phyloP scores from a whole-genome alignment of 1,140 invertebrate species.

The Brachionus paranguensis region DNA sequence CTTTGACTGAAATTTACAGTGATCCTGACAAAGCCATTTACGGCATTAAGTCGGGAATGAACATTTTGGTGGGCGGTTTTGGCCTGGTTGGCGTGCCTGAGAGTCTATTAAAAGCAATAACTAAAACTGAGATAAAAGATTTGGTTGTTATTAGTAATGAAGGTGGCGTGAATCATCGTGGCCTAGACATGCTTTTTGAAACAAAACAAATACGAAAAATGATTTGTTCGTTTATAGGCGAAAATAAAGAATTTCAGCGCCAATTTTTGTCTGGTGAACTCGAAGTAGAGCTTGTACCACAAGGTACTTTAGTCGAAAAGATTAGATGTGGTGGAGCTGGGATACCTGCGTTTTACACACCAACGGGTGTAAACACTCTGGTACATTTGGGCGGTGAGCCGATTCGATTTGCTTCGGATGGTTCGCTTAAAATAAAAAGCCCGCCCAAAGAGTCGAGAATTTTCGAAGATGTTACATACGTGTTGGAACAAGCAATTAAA shows the following conservation, averaged over 20 bases:
- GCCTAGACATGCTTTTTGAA: slow-evolving; percentile 79
- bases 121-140: slow-evolving; percentile 68
- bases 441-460: slow-evolving; percentile 55
- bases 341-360: slow-evolving; percentile 96
- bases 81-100: slow-evolving; percentile 98
- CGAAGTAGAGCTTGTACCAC: slow-evolving; percentile 88
- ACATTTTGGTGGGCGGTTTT: slow-evolving; percentile 86
- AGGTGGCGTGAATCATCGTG: slow-evolving; percentile 90
- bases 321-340: slow-evolving; percentile 89
- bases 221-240: slow-evolving; percentile 81
- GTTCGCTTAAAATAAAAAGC: neutral
- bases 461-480: slow-evolving; percentile 78
- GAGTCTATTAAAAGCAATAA: slow-evolving; percentile 79
- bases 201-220: slow-evolving; percentile 61
- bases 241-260: slow-evolving; percentile 91
- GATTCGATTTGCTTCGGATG: slow-evolving; percentile 70
- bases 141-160: slow-evolving; percentile 94
- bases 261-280: slow-evolving; percentile 85
- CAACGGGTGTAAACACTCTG: slow-evolving; percentile 87
- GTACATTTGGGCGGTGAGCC: slow-evolving; percentile 85
- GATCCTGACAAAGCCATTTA: slow-evolving; percentile 67
- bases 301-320: slow-evolving; percentile 86
- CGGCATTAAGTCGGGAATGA: slow-evolving; percentile 79
- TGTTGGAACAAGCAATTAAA: slow-evolving; percentile 90
- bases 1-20: neutral